Evolutionary conservation across 1,140 invertebrate species (phyloP), one percentile per base, ranked within the genome.

Genomic region (Drosophila auraria): DNA sequence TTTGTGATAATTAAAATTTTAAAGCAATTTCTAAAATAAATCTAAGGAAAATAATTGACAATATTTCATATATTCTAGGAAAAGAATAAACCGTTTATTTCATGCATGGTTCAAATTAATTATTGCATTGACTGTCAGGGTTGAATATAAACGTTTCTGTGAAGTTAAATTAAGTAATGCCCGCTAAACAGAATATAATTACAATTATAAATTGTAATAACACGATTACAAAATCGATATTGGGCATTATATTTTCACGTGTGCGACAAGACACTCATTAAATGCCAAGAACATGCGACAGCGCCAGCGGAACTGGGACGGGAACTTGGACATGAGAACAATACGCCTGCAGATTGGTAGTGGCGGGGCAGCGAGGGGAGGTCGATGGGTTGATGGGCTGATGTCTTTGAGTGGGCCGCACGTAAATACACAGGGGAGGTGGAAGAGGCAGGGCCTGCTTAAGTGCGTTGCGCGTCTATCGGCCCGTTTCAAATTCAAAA

Each of bases 401-500:
- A 59, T 49, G 63, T 72, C 70, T 73, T 73, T 25, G 38, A 42
- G 53, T 17, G 40, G 50, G 17, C 54, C 62, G 36, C 54, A 44
- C 38, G 17, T 30, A 64, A 56, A 20, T 27, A 30, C 17, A 5
- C 17, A 17, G 2, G 45, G 45, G 20, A n/a, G 17, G 23, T 53
- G 44, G 53, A 14, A 15, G 66, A 65, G 47, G 40, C 27, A 56
- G 14, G 23, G 60, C 11, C 42, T 25, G 58, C 20, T 62, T 27
- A 47, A 62, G 57, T 59, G 68, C 47, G 54, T 59, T 27, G 65
- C 53, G 53, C 50, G 56, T 69, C 65, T 74, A 86, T 70, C 78
- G 74, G 61, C 63, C 72, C 80, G 80, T 68, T 87, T 87, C 80
- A 47, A 89, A 89, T 83, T 89, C 81, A 87, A 89, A 84, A 75